Evolutionary conservation across 2,113 vertebrate species (phyloP), one percentile per base, ranked within the genome.

Genomic region (Tachycineta bicolor): DNA sequence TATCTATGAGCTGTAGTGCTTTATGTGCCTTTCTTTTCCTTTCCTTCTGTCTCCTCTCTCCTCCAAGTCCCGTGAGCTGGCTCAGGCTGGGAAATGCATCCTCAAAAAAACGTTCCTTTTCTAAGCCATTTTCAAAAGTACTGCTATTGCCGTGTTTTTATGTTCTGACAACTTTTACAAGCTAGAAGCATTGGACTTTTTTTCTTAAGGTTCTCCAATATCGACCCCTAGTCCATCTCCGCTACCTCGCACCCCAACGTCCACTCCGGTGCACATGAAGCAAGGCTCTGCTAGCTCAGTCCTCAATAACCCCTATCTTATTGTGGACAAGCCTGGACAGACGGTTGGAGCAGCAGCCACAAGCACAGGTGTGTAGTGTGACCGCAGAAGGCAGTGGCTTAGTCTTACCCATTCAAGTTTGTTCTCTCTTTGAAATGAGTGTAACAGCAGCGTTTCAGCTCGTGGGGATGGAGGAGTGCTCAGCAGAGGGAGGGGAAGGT

Each of bases 191-290:
- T 89, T 95, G 68, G 95, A 90, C 76, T 96, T 94, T 97, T 90
- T 97, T 89, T 80, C 96, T 95, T 87, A 98, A 99, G 99, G 99
- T 78, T 99, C 99, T 93, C 99, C 99, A 86, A 99, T 99, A 97
- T 99, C 99, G 90, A 99, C 99, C 69, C 99, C 99, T 84, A 99
- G 99, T 97, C 99, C 99, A 94, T 99, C 99, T 96, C 99, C 99
- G 13, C 98, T 99, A 94, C 99, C 99, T 97, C 98, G 98, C 90
- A 99, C 99, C 46, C 98, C 99, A 88, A 98, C 98, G 87, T 99
- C 99, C 92, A 99, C 99, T 83, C 99, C 99, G 50, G 98, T 98
- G 89, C 99, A 99, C 94, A 98, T 98, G 98, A 99, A 99, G 97
- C 98, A 98, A 97, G 97, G 98, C 90, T 94, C 98, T 74, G 46